phyloP scores from a whole-genome alignment of 1,140 invertebrate genomes.

The Meloidogyne chitwoodi region DNA sequence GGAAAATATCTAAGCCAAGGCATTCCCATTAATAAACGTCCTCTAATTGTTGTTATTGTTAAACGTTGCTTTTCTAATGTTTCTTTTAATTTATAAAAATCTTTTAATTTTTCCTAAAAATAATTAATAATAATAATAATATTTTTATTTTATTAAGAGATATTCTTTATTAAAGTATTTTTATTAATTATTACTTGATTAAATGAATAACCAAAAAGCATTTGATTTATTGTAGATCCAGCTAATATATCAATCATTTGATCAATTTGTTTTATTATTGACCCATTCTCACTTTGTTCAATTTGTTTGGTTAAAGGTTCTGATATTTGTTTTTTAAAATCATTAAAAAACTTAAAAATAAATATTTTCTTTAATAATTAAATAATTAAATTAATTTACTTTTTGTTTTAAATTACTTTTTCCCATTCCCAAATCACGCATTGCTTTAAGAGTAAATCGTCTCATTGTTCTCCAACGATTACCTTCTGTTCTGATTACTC shows the following conservation, averaged over 20 bases:
- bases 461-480: conserved; percentile 24
- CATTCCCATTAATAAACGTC: neutral
- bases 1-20: conserved; percentile 20
- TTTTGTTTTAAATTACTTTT: conserved; percentile 17
- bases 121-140: neutral
- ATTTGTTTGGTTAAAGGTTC: neutral
- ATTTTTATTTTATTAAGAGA: neutral
- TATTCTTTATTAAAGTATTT: neutral
- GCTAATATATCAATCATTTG: conserved; percentile 2
- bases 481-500: conserved; percentile 33
- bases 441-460: conserved; percentile 26
- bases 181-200: neutral
- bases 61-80: neutral
- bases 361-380: neutral
- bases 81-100: conserved; percentile 10
- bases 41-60: neutral
- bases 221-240: conserved; percentile 24
- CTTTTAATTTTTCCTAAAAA: conserved; percentile 7
- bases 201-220: conserved; percentile 24
- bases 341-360: conserved; percentile 19
- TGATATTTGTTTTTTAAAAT: neutral
- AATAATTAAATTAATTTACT: neutral
- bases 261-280: neutral
- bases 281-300: neutral
- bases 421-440: conserved; percentile 32